phyloP scores from a whole-genome alignment of 2,797 vertebrate genomes.

The Oreochromis mossambicus region DNA sequence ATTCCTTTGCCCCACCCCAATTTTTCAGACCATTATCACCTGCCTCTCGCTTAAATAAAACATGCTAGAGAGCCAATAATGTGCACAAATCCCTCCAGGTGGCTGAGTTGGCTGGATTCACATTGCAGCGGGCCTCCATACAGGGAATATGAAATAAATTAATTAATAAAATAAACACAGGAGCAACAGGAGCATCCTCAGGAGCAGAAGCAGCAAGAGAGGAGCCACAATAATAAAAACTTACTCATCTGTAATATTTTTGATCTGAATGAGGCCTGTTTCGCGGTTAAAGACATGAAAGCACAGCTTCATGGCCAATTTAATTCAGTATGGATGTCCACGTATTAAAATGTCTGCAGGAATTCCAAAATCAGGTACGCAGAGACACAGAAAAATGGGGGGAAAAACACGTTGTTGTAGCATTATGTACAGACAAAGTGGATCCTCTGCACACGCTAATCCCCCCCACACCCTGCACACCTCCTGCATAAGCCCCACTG shows the following conservation, averaged over 20 bases:
- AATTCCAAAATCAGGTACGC: neutral
- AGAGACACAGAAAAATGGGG: neutral
- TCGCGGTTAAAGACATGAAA: neutral
- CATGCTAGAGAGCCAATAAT: neutral
- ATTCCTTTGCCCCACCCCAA: neutral
- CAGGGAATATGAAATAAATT: neutral
- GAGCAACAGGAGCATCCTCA: neutral
- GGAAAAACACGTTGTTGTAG: neutral
- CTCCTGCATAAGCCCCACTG: neutral
- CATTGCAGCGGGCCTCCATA: neutral
- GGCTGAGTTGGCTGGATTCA: neutral
- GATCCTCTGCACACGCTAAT: slow-evolving; percentile 4
- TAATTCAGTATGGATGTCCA: neutral
- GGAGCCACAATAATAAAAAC: neutral
- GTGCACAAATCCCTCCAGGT: neutral
- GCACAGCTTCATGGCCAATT: neutral
- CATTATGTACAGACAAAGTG: neutral
- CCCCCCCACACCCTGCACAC: slow-evolving; percentile 6
- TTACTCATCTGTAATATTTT: neutral
- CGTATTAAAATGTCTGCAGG: neutral
- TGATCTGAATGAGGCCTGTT: neutral
- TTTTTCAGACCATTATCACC: neutral
- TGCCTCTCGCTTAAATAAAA: neutral
- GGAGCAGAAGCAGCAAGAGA: neutral
- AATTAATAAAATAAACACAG: neutral